Conservation (phyloP, 2,113 vertebrate species). For the Malaclemys terrapin region DNA sequence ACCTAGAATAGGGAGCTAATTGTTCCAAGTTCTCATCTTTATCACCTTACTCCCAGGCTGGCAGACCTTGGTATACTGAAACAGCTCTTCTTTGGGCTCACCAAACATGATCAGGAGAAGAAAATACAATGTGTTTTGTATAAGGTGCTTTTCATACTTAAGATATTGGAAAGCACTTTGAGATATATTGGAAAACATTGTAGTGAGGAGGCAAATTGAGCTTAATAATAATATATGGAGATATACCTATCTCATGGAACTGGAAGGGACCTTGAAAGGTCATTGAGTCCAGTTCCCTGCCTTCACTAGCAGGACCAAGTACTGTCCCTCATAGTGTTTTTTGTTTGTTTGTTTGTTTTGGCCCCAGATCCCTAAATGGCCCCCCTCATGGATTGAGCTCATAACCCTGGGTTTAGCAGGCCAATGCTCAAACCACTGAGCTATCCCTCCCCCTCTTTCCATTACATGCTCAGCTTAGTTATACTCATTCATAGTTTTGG, state of each 20-base stretch:
- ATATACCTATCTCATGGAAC: too few relatives aligned
- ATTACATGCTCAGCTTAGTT: constrained; percentile 18
- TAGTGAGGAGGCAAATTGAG: constrained; percentile 23
- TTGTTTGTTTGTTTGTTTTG: too few relatives aligned
- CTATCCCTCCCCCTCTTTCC: neutral
- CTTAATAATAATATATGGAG: neutral
- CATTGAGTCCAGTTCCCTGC: too few relatives aligned
- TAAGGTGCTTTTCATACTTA: neutral
- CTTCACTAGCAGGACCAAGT: too few relatives aligned
- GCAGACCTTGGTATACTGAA: constrained; percentile 49
- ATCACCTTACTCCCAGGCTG: neutral
- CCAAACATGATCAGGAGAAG: constrained; percentile 57
- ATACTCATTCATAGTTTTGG: constrained; percentile 39
- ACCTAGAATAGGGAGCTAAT: neutral
- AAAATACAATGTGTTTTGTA: constrained; percentile 6
- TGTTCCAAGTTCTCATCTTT: neutral
- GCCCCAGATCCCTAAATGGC: too few relatives aligned
- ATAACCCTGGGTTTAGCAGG: too few relatives aligned
- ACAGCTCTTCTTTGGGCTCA: constrained; percentile 44
- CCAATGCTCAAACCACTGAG: too few relatives aligned
- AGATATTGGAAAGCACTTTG: constrained; percentile 1
- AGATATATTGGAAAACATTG: neutral
- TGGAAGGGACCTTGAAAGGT: too few relatives aligned
- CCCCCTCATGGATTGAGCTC: too few relatives aligned
- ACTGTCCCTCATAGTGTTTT: too few relatives aligned